Percentiles rank a stretch among this genome's conserved stretches.
Conservation (phyloP, 2,797 vertebrate genomes). For the Brotula barbata region DNA sequence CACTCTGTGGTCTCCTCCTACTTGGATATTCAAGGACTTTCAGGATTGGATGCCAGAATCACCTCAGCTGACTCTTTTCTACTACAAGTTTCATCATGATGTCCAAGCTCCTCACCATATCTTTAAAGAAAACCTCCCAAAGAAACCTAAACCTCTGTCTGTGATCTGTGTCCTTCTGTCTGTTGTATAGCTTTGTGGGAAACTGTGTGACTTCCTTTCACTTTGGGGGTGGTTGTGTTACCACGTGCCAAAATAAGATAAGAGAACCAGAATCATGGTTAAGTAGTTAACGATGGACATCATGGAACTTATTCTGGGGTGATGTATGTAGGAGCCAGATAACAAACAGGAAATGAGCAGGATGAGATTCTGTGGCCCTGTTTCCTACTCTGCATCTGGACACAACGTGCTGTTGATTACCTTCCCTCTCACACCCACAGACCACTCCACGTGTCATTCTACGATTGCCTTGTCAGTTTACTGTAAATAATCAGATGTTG, state of each 20-base stretch:
- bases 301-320: slow-evolving; percentile 4
- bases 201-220: background rate
- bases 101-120: no score
- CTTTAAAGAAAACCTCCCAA: no score
- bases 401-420: background rate
- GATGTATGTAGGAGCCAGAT: background rate
- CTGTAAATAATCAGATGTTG: slow-evolving; percentile 6
- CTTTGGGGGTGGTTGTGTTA: background rate
- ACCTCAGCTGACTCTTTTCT: no score
- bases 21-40: no score
- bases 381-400: slow-evolving; percentile 6
- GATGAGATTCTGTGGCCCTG: no score
- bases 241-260: background rate
- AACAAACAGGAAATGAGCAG: slow-evolving; percentile 13
- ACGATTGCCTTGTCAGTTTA: slow-evolving; percentile 1
- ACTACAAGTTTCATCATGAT: no score
- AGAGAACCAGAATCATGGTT: background rate
- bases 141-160: no score
- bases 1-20: no score
- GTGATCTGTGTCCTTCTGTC: no score
- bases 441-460: background rate
- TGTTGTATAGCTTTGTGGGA: no score
- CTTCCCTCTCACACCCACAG: background rate
- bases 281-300: background rate
- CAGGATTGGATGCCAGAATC: no score